Conservation (phyloP, 2,113 vertebrate species). For the Oreochromis spilurus region DNA sequence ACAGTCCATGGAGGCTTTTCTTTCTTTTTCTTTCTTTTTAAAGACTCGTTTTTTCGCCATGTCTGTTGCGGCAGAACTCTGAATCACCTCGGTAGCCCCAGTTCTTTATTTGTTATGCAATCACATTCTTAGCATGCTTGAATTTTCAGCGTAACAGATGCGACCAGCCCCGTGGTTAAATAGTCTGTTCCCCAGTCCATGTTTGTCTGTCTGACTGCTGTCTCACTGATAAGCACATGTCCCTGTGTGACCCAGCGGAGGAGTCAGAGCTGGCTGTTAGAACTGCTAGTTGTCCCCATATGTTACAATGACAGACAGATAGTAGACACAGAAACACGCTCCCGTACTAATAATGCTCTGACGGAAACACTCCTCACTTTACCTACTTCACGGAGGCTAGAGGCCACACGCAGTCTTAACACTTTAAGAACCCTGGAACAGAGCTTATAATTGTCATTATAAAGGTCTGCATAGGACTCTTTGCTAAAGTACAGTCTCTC, state of each 20-base stretch:
- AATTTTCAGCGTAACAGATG: slow-evolving; percentile 44
- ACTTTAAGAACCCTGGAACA: neutral
- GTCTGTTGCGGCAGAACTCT: neutral
- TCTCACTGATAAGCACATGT: slow-evolving; percentile 42
- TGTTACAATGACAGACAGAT: neutral
- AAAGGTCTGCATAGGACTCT: neutral
- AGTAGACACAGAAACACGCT: neutral
- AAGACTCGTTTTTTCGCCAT: neutral
- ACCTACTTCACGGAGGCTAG: neutral
- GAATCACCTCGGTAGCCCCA: slow-evolving; percentile 7
- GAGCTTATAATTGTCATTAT: neutral
- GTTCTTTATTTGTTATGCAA: slow-evolving; percentile 39
- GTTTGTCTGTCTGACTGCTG: slow-evolving; percentile 56
- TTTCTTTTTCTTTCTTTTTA: neutral
- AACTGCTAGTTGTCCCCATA: neutral
- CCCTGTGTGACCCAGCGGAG: slow-evolving; percentile 40
- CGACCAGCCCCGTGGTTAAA: slow-evolving; percentile 32
- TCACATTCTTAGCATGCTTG: slow-evolving; percentile 38
- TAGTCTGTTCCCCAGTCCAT: slow-evolving; percentile 24
- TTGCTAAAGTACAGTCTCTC: neutral
- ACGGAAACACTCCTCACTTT: neutral
- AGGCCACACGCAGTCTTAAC: neutral
- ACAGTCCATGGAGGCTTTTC: neutral
- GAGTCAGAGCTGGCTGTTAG: neutral
- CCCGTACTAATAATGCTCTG: neutral